Base-by-base conservation (phyloP, 2,797 vertebrate genomes). In the Helostoma temminkii region DNA sequence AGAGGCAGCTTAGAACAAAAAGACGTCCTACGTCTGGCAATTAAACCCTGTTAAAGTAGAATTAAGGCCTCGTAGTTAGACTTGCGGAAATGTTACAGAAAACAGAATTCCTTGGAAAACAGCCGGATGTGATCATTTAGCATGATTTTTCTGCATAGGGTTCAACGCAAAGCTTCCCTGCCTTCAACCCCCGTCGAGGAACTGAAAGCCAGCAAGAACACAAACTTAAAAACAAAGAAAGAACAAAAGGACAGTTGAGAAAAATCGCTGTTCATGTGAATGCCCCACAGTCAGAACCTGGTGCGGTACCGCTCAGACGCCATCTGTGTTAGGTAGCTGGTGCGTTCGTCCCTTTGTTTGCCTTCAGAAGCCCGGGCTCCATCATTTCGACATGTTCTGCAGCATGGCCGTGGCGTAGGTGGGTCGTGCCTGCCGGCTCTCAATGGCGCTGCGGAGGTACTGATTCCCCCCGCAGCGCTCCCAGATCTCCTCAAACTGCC, bases 401-500 rank as follows among this genome's bases (percentile, higher is more conserved):
- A 99, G 93, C 97, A 98, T 97, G 55, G 97, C 97, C 0, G 98
- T 99, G 19, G 98, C 98, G 0, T 98, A 98, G 0, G 98, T 99
- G 57, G 97, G 97, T 5, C 97, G 92, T 0, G 97, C 97, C 81
- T 98, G 97, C 15, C 90, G 94, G 92, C 89, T 99, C 86, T 96
- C 95, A n/a, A 99, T 97, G 18, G 98, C 98, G 0, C 89, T 95
- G 47, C 96, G 95, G 2, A 99, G 96, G 77, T 99, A 99, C 81
- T 96, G 95, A 63, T 96, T 85, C 1, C 98, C 98, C 2, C 97
- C 98, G 2, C 97, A 99, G 81, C 96, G 96, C 70, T 99, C 97
- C 98, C 98, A 99, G 84, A 98, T 95, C 74, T 99, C 98, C 89
- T 99, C 98, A 9, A 96, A 99, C 92, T 98, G 97, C 9, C 97